Evolutionary conservation across 1,140 invertebrate genomes (phyloP), one percentile per base, ranked within the genome.

Genomic region (Achroia grisella): DNA sequence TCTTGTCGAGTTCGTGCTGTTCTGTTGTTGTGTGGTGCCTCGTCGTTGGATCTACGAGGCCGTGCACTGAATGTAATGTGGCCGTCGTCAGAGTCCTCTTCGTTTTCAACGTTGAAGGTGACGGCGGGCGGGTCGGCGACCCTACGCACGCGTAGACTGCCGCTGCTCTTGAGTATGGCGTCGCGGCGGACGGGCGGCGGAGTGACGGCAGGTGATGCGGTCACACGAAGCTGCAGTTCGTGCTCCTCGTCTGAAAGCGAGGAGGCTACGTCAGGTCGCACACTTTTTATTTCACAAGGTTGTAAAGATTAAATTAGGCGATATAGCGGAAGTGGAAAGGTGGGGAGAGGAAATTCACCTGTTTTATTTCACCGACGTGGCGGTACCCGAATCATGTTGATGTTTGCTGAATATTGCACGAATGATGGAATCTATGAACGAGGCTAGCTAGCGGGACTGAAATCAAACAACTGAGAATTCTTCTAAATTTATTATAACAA

Each of bases 41-140:
- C 12, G 31, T 13, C 55, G 49, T 46, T 36, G 43, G 43, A 30
- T 10, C 66, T 33, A n/a, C n/a, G n/a, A 33, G 63, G 43, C 9
- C 62, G 51, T 46, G 58, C 64, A 45, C 58, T 63, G 62, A 77
- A 77, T n/a, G 68, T 69, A 63, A 76, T 71, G 48, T 73, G 75
- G 8, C 66, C 64, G 29, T 63, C 65, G 56, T 73, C 67, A 27
- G 57, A 61, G 39, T 73, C 69, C 29, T 71, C 53, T 47, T 80
- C 71, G 66, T 62, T 69, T 64, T 80, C 73, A 9, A 80, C 71
- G 56, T 56, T 73, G 62, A 80, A 80, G 54, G 71, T 77, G 65
- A 80, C 76, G 55, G 62, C 59, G 56, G 72, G 71, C 43, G 69
- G 51, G 48, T 54, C 56, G 42, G 51, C 39, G 55, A 54, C 48